These are phyloP conservation scores for cattle (Bos taurus) DNA, from an alignment of 2,113 vertebrate species.

Conservation along the genomic window DNA sequence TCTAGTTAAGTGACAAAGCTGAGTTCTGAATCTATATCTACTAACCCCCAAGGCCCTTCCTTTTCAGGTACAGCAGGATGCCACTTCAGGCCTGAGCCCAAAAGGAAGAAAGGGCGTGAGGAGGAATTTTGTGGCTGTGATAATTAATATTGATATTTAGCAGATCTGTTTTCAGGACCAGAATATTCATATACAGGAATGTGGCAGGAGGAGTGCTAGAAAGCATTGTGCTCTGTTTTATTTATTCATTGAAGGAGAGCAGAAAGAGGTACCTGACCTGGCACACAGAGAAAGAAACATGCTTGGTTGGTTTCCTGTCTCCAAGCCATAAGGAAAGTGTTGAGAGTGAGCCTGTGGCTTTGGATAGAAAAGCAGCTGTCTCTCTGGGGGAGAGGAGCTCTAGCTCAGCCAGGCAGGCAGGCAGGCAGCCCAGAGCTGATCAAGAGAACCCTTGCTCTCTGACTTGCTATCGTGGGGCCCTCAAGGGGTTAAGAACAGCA, in stretches of 20 bases:
- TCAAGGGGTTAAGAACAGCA: constrained; percentile 80
- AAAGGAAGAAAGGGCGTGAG: neutral
- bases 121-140: neutral
- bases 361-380: neutral
- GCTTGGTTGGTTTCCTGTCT: neutral
- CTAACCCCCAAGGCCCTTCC: neutral
- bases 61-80: neutral
- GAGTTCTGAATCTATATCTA: neutral
- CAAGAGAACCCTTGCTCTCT: constrained; percentile 43
- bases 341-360: neutral
- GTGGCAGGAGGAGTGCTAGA: neutral
- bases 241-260: neutral
- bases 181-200: neutral
- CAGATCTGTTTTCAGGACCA: neutral
- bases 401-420: neutral
- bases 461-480: constrained; percentile 3
- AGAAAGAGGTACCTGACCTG: neutral
- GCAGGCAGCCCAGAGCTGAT: constrained; percentile 25
- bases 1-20: neutral
- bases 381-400: neutral
- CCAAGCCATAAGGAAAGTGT: neutral
- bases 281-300: neutral
- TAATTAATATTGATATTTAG: neutral
- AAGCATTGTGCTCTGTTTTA: neutral
- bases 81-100: neutral